Evolutionary conservation across 1,140 invertebrate genomes (phyloP), one percentile per base, ranked within the genome.

Genomic region (Limonius californicus): DNA sequence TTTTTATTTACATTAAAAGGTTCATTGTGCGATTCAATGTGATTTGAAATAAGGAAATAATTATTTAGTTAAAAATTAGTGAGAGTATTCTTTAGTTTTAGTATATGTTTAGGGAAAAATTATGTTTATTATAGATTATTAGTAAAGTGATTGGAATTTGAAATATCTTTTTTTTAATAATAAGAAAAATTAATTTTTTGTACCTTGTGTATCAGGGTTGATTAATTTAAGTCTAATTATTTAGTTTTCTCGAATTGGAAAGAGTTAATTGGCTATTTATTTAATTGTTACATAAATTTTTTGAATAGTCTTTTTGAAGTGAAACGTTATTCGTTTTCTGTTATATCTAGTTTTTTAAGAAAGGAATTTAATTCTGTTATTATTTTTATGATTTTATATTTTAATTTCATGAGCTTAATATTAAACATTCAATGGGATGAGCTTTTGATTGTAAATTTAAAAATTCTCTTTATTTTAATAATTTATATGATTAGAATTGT

Each of bases 161-260:
- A 70, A 75, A 71, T 57, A 68, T 23, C 59, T 59, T 45, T 62
- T 64, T 70, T 60, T 70, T 72, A n/a, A n/a, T 39, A 57, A 71
- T 76, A 79, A 80, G 77, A 78, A 81, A 77, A 74, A 76, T 79
- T 79, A 47, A 77, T 74, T 80, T 82, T 76, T 80, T 78, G 77
- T 85, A 84, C 81, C 82, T 85, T 84, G 81, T 83, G 83, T 84
- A 84, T 85, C 77, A 85, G 81, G 78, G 80, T 81, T 80, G 77
- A 81, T 82, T 81, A 80, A 85, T 72, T 76, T 76, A 74, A 71
- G 69, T 74, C 71, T 79, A 77, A 70, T 71, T 66, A 68, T 68
- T 65, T 71, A 73, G 76, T 67, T 72, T 75, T 84, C 77, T 80
- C 80, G 78, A 84, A 82, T 78, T 78, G 71, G 76, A 76, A 79